phyloP scores from a whole-genome alignment of 2,888 invertebrate species.

The Synanthedon tipuliformis region DNA sequence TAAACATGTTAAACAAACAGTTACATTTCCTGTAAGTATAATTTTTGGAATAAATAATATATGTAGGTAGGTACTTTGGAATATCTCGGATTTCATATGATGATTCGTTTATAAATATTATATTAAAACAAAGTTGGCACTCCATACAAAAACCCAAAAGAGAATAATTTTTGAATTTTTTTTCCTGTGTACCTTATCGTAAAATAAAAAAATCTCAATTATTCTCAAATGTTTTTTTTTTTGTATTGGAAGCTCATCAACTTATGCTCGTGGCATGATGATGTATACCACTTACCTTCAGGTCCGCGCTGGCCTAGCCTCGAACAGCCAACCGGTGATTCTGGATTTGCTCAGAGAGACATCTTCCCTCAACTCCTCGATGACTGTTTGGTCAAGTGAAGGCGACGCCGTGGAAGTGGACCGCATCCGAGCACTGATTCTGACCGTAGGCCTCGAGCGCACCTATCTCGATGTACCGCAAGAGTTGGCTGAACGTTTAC shows the following conservation, averaged over 20 bases:
- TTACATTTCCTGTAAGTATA: conserved; percentile 79
- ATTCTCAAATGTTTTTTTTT: not conserved
- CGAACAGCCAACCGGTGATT: conserved; percentile 73
- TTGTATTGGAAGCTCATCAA: not conserved
- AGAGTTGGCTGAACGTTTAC: conserved; percentile 63
- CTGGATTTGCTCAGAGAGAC: conserved; percentile 69
- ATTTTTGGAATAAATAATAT: too few relatives aligned
- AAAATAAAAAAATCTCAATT: too few relatives aligned
- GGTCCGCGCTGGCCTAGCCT: conserved; percentile 68
- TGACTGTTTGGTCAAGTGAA: conserved; percentile 84
- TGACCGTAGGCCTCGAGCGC: conserved; percentile 73
- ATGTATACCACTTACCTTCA: too few relatives aligned
- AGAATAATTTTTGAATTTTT: too few relatives aligned
- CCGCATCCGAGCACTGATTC: conserved; percentile 75
- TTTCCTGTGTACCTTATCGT: too few relatives aligned
- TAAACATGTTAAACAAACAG: conserved; percentile 69
- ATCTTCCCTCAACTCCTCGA: conserved; percentile 67
- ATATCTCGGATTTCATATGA: too few relatives aligned
- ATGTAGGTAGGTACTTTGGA: too few relatives aligned
- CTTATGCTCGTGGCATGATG: too few relatives aligned
- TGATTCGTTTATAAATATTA: too few relatives aligned
- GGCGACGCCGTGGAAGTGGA: conserved; percentile 76
- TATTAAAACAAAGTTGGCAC: too few relatives aligned
- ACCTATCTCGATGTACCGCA: conserved; percentile 84
- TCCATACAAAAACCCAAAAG: too few relatives aligned